phyloP scores from a whole-genome alignment of 1,140 invertebrate genomes.

The Drosophila sulfurigaster region DNA sequence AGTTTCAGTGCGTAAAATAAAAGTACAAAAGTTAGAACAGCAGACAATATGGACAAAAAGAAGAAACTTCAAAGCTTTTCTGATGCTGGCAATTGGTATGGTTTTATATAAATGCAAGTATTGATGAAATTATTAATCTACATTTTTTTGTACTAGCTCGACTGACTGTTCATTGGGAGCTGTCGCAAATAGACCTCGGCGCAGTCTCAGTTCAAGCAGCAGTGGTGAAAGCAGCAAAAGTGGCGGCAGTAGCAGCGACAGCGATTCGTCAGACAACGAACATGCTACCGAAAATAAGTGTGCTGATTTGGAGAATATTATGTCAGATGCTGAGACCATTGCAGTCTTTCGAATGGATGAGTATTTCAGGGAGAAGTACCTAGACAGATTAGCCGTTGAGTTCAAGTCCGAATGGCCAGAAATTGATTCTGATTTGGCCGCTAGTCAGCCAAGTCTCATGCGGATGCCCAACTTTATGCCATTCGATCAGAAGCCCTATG shows the following conservation, averaged over 20 bases:
- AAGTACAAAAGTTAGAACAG: too few relatives aligned
- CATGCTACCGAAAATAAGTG: not conserved
- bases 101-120: too few relatives aligned
- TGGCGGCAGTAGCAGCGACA: too few relatives aligned
- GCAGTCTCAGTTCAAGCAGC: not conserved
- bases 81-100: too few relatives aligned
- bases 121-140: too few relatives aligned
- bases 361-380: constrained; percentile 5
- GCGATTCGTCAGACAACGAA: not conserved
- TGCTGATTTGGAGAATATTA: not conserved
- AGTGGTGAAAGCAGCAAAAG: not conserved
- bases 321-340: not conserved
- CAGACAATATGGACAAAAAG: too few relatives aligned
- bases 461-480: constrained; percentile 48
- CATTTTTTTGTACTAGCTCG: too few relatives aligned
- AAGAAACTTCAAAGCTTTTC: too few relatives aligned
- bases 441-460: constrained; percentile 17
- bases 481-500: constrained; percentile 20
- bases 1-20: too few relatives aligned
- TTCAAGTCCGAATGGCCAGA: constrained; percentile 41
- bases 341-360: not conserved
- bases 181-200: too few relatives aligned
- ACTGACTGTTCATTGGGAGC: too few relatives aligned
- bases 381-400: constrained; percentile 24
- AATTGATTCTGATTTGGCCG: not conserved